These are phyloP conservation scores for Patella caerulea DNA, from an alignment of 2,888 invertebrate genomes.

Conservation along the genomic window DNA sequence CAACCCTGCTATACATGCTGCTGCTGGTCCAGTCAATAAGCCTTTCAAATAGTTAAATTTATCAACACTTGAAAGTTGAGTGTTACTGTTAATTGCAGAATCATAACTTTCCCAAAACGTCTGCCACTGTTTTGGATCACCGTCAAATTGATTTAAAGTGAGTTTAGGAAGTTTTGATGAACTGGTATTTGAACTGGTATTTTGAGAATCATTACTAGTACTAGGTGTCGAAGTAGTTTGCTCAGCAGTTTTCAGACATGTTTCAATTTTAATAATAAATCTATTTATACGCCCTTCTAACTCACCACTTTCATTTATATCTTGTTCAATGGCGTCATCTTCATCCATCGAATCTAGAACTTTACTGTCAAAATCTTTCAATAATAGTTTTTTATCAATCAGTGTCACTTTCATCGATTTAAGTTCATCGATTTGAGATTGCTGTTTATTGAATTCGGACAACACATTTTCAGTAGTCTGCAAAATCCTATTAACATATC, in stretches of 20 bases:
- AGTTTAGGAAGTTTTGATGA: slow-evolving; percentile 23
- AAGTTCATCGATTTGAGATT: background rate
- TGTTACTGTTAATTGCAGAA: slow-evolving; percentile 22
- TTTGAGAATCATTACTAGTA: background rate
- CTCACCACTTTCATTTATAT: background rate
- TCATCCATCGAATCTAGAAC: background rate
- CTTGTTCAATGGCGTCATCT: background rate
- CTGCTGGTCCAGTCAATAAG: slow-evolving; percentile 24
- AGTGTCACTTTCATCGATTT: background rate
- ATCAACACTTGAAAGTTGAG: slow-evolving; percentile 17
- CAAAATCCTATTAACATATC: no score
- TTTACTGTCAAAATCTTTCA: background rate
- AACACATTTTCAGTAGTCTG: no score
- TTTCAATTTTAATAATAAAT: background rate
- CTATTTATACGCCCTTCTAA: background rate
- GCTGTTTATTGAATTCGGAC: background rate
- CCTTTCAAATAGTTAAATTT: slow-evolving; percentile 28
- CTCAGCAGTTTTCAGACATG: background rate
- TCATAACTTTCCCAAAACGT: slow-evolving; percentile 30
- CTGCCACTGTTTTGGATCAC: slow-evolving; percentile 21
- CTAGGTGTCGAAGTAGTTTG: background rate
- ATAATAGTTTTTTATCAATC: background rate
- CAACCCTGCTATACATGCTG: slow-evolving; percentile 24
- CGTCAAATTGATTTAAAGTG: slow-evolving; percentile 23
- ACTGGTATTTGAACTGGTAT: background rate